These are phyloP conservation scores for Anodontia alba DNA, from an alignment of 2,888 invertebrate genomes.

Conservation along the genomic window DNA sequence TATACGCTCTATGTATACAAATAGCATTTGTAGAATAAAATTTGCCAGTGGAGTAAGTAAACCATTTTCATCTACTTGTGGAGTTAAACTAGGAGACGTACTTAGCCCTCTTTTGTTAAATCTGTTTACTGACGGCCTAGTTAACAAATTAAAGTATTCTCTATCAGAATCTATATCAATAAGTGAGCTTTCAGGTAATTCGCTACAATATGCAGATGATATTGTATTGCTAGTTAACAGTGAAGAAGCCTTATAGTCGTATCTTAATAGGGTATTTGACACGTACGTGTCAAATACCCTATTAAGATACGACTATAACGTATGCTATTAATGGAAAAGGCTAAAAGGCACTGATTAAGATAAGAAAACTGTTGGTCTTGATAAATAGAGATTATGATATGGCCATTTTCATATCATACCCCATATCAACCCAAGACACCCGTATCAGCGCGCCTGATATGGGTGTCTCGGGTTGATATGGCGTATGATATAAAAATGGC, in stretches of 20 bases:
- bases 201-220: constrained; percentile 31
- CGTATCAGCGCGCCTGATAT: too few species aligned
- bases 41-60: constrained; percentile 12
- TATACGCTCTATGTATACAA: constrained; percentile 31
- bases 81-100: constrained; percentile 18
- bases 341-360: constrained; percentile 11
- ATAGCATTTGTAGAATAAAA: constrained; percentile 24
- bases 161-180: constrained; percentile 1
- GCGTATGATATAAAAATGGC: too few species aligned
- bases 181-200: constrained; percentile 4
- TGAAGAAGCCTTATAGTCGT: constrained; percentile 15
- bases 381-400: too few species aligned
- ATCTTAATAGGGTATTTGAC: too few species aligned
- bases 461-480: too few species aligned
- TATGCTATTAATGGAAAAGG: constrained; percentile 25
- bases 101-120: constrained; percentile 28
- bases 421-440: too few species aligned
- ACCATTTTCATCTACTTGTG: neutral
- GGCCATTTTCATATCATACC: too few species aligned
- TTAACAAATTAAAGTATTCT: neutral
- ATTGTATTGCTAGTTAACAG: constrained; percentile 26
- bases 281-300: too few species aligned
- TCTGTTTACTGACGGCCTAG: constrained; percentile 21
- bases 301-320: constrained; percentile 21
- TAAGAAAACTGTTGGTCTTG: constrained; percentile 25